A percentile compares a stretch with the other conserved stretches of the same genome.
These are phyloP conservation scores for Chaetodon auriga DNA, from an alignment of 2,113 vertebrate species.

Conservation along the genomic window DNA sequence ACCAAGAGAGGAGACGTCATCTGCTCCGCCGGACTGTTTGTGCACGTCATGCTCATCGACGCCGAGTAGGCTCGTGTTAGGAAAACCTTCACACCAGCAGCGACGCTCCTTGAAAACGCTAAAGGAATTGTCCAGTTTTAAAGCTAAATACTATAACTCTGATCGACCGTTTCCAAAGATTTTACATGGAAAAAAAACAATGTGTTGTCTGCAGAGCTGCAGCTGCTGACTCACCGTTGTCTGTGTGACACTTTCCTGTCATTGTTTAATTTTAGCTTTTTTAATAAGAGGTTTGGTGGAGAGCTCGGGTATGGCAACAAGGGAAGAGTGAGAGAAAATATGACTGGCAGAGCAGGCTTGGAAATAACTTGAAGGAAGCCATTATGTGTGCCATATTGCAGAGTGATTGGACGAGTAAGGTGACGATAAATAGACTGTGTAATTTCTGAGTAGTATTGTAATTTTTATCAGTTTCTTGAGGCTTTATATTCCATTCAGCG, in stretches of 20 bases:
- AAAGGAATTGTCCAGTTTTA: constrained; percentile 17
- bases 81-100: background rate
- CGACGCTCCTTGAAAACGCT: constrained; percentile 14
- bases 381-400: background rate
- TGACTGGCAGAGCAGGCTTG: constrained; percentile 3
- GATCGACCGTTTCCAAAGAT: background rate
- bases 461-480: background rate
- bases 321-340: constrained; percentile 28
- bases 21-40: constrained; percentile 91
- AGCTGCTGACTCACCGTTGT: constrained; percentile 20
- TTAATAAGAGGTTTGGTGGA: background rate
- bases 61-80: constrained; percentile 27
- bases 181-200: background rate
- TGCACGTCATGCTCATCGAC: constrained; percentile 87
- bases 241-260: constrained; percentile 13
- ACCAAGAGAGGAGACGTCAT: constrained; percentile 89
- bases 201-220: background rate
- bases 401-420: background rate
- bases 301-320: background rate
- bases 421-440: background rate
- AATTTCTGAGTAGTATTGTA: background rate
- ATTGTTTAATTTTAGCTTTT: constrained; percentile 28
- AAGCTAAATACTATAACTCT: constrained; percentile 19
- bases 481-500: background rate
- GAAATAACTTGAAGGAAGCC: constrained; percentile 29